Evolutionary conservation across 1,140 invertebrate species (phyloP), one percentile per base, ranked within the genome.

Genomic region (Procambarus clarkii): DNA sequence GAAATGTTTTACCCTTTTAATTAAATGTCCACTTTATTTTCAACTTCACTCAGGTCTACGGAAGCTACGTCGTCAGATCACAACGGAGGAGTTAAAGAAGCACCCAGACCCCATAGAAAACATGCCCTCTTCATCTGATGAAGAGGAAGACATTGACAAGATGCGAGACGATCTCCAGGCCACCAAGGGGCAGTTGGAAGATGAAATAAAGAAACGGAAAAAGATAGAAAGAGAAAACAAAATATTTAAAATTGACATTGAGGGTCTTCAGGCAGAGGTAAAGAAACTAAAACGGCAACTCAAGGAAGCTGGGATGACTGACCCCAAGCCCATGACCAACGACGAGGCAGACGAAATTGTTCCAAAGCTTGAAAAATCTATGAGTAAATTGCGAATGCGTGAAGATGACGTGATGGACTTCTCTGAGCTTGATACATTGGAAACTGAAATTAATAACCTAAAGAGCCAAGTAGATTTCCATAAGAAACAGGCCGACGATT

Each of bases 131-230:
- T 96, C 97, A 93, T 96, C 96, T 44, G 97, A 97, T 93, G 97
- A 98, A 93, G 96, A 97, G 95, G 97, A 98, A 92, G 97, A 98
- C 93, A 98, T 98, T 93, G 97, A 98, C 93, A 97, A 97, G 94
- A 96, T 98, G n/a, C 95, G 97, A 90, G 98, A 98, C 93, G 98
- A 98, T 94, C 95, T 98, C 64, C 97, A 98, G 94, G 98, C 97
- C 87, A 98, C 97, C 2, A 98, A 98, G 94, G 97, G 98, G 94
- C 97, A 98, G 95, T 94, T 98, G 91, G 97, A 97, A 2, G 95
- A 98, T 76, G 98, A 98, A 95, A 94, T 98, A 91, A 96, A 97
- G 94, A 97, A 97, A 93, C 98, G 97, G 94, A 97, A 98, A 94
- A 97, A 97, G 0, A 95, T 97, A 92, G 97, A 97, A 92, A 96